Evolutionary conservation across 2,888 invertebrate genomes (phyloP).

Genomic region (Drosophila mayaguana): DNA sequence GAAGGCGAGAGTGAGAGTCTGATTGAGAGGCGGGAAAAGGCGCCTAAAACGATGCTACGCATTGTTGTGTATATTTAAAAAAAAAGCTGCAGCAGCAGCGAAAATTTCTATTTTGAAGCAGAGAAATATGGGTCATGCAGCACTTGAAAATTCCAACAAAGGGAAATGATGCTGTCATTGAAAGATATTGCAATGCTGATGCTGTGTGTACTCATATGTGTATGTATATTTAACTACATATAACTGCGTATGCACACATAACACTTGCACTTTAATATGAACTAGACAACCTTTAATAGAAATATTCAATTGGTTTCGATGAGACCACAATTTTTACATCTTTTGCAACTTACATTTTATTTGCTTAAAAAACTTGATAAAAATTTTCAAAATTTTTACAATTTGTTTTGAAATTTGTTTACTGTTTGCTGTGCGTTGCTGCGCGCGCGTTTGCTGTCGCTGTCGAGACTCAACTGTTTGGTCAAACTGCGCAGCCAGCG

Average conservation of each 20-base stretch:
- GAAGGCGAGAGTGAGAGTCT: not conserved
- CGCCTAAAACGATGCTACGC: slow-evolving; percentile 67
- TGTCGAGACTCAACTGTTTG: slow-evolving; percentile 77
- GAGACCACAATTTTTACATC: not conserved
- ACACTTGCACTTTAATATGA: slow-evolving; percentile 3
- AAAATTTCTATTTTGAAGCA: slow-evolving; percentile 19
- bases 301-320: not conserved
- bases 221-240: not conserved
- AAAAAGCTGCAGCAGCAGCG: slow-evolving; percentile 12
- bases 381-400: not conserved
- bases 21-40: slow-evolving; percentile 35
- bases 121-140: slow-evolving; percentile 48
- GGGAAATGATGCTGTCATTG: slow-evolving; percentile 14
- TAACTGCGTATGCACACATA: not conserved
- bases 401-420: slow-evolving; percentile 18
- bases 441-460: slow-evolving; percentile 70
- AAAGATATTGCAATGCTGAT: slow-evolving; percentile 9
- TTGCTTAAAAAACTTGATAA: not conserved
- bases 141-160: slow-evolving; percentile 34
- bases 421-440: slow-evolving; percentile 38
- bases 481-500: slow-evolving; percentile 65
- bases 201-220: slow-evolving; percentile 1
- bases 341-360: slow-evolving; percentile 36
- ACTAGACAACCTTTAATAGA: not conserved
- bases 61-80: slow-evolving; percentile 24